Base-by-base conservation (phyloP, 1,140 invertebrate genomes). In the Macrostomum lignano region DNA sequence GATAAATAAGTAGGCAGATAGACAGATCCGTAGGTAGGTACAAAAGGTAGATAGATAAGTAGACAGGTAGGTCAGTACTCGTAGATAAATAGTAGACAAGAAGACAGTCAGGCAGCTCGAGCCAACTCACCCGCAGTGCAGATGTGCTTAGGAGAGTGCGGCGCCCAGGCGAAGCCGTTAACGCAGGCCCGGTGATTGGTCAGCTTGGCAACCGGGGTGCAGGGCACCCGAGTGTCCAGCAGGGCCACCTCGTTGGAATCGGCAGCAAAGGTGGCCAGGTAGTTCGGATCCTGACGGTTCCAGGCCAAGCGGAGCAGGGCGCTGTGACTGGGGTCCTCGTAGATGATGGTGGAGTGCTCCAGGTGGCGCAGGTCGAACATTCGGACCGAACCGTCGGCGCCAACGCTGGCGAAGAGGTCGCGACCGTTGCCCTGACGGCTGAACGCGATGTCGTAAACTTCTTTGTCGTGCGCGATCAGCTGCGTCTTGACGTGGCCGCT, bases 261-360 rank as follows among this genome's bases (percentile, higher is more conserved):
- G 76, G 93, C 86, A 5, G 88, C 84, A 47, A 96, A 81, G 5
- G 86, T 94, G 19, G 86, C 81, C 37, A 98, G 65, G 61, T 93
- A 93, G 65, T 94, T 94, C 0, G 82, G 81, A 64, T 98, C 86
- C 60, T 94, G 82, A 60, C 94, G 93, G 58, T 96, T 96, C 86
- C 88, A 98, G 1, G 86, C 82, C 20, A 98, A 65, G 41, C 88
- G 63, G 21, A 96, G 60, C n/a, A 98, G 59, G 3, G 86, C 82
- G 10, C 78, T 78, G 53, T 93, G 82, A 33, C 74, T 68, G 1
- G 78, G 76, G 59, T 98, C 86, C 62, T 98, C 91, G 50, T 94
- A 96, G 36, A 98, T 93, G 44, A 98, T 96, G 5, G 86, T 98
- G 1, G 88, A 96, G 57, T 96, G 86, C 55, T 96, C 86, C 31